Evolutionary conservation across 2,888 invertebrate species (phyloP).

Genomic region (Drosophila eohydei): DNA sequence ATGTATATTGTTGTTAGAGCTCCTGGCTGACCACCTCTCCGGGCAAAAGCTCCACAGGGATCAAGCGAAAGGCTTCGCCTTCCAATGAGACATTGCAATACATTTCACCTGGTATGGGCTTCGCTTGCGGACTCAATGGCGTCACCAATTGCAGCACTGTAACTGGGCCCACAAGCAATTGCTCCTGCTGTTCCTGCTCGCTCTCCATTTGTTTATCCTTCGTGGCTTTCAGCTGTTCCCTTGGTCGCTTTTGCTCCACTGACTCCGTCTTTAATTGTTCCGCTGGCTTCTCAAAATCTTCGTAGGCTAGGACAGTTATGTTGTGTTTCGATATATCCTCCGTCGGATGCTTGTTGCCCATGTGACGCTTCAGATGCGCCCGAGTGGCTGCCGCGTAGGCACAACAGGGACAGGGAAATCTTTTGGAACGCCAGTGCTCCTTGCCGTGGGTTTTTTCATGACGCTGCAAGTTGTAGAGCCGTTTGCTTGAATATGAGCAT

Average conservation of each 20-base stretch:
- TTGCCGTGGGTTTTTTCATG: conserved; percentile 43
- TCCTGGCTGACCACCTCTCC: conserved; percentile 9
- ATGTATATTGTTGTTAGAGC: conserved; percentile 18
- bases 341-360: conserved; percentile 44
- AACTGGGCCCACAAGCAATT: conserved; percentile 30
- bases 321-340: conserved; percentile 26
- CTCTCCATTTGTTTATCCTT: background rate
- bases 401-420: conserved; percentile 50
- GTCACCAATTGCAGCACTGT: conserved; percentile 51
- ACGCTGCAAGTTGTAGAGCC: conserved; percentile 45
- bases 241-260: background rate
- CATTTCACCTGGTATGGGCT: conserved; percentile 28
- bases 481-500: conserved; percentile 42
- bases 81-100: conserved; percentile 34
- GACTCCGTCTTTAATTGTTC: background rate
- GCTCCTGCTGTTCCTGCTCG: background rate
- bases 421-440: conserved; percentile 50
- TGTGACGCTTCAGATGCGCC: conserved; percentile 43
- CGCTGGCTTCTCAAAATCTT: conserved; percentile 13
- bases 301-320: conserved; percentile 34
- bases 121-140: conserved; percentile 21
- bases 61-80: conserved; percentile 49
- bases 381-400: conserved; percentile 49
- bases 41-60: conserved; percentile 45
- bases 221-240: background rate